A percentile compares a stretch with the other conserved stretches of the same genome.
Conservation (phyloP, 2,888 invertebrate species). For the Cryptosula pallasiana region DNA sequence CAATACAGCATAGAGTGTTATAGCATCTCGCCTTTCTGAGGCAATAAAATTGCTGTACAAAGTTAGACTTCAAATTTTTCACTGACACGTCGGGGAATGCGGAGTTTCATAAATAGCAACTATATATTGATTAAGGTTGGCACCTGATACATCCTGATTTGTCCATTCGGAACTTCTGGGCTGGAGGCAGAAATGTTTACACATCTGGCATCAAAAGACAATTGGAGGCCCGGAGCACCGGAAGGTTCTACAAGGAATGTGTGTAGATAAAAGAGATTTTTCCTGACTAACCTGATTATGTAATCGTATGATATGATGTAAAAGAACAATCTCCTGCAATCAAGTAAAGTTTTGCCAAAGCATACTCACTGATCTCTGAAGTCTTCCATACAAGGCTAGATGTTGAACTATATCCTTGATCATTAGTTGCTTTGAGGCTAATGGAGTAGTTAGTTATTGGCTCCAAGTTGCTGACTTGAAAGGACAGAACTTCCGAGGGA, state of each 20-base stretch:
- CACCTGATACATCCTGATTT: background rate
- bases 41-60: too few relatives aligned
- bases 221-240: background rate
- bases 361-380: background rate
- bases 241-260: background rate
- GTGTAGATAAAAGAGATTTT: background rate
- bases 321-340: too few relatives aligned
- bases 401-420: background rate
- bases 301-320: too few relatives aligned
- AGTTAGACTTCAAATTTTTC: too few relatives aligned
- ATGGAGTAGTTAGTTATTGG: background rate
- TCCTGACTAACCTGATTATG: too few relatives aligned
- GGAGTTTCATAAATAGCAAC: too few relatives aligned
- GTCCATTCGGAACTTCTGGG: background rate
- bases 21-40: too few relatives aligned
- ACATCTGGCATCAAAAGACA: background rate
- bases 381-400: background rate
- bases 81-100: too few relatives aligned
- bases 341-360: too few relatives aligned
- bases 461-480: background rate
- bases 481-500: background rate
- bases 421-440: background rate
- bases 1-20: too few relatives aligned
- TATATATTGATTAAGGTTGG: too few relatives aligned
- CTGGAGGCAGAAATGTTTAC: background rate